These are phyloP conservation scores for Drosophila niveifrons DNA, from an alignment of 2,888 invertebrate genomes.

Conservation along the genomic window DNA sequence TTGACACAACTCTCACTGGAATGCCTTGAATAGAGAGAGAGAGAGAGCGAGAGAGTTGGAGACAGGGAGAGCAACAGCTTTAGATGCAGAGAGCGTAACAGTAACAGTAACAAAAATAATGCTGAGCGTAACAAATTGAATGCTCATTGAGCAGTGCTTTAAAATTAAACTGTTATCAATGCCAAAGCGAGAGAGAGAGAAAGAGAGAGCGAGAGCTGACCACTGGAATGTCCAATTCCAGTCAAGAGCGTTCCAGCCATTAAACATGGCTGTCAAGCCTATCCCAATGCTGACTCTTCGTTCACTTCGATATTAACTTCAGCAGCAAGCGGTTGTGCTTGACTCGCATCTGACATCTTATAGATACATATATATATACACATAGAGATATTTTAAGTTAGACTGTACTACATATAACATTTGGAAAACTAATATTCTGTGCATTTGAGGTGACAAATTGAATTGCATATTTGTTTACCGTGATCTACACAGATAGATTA, in stretches of 20 bases:
- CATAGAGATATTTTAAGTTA: conserved; percentile 4
- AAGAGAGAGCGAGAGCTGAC: conserved; percentile 29
- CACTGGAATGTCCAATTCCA: conserved; percentile 48
- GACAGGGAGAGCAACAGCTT: conserved; percentile 1
- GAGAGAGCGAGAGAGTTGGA: neutral
- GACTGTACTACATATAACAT: conserved; percentile 62
- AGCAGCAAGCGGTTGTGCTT: conserved; percentile 57
- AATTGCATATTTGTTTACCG: conserved; percentile 82
- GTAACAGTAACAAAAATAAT: conserved; percentile 19
- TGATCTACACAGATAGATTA: conserved; percentile 85
- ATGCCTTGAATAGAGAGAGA: neutral
- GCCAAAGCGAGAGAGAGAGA: conserved; percentile 5
- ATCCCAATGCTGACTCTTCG: conserved; percentile 28
- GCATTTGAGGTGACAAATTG: conserved; percentile 84
- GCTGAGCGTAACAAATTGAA: conserved; percentile 31
- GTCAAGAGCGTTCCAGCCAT: conserved; percentile 40
- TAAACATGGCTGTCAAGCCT: conserved; percentile 41
- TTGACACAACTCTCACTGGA: conserved; percentile 35
- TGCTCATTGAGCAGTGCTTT: conserved; percentile 29
- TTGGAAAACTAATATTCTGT: conserved; percentile 74
- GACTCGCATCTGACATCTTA: neutral
- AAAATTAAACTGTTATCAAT: conserved; percentile 36
- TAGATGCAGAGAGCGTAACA: conserved; percentile 7
- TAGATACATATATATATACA: neutral
- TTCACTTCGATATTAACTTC: conserved; percentile 63